Base-by-base conservation (phyloP, 2,797 vertebrate species). In the Poecile montanus region DNA sequence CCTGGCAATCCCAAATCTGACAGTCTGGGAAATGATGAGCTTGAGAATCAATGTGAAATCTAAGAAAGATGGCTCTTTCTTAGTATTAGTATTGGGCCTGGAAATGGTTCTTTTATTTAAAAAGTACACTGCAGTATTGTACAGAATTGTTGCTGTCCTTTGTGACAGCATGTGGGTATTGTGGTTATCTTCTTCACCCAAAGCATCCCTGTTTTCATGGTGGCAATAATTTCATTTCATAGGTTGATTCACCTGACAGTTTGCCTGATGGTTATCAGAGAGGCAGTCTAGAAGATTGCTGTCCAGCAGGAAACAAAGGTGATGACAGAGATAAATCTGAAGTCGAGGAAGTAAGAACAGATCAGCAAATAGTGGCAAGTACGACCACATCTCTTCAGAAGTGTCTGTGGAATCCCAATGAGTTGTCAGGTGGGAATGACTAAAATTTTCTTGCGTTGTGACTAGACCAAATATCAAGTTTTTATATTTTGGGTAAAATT, bases 221-320 rank as follows among this genome's bases (percentile, higher is more conserved):
- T 71, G 74, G 23, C 58, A 79, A 51, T 66, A 44, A 83, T 90
- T 88, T 89, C 21, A 81, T 96, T 91, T 93, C 68, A 40, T 73
- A 98, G 98, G 67, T 96, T 92, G 96, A 93, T 58, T 90, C 71
- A 66, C 38, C 53, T 58, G 27, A 74, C 66, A 91, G 30, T 75
- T 85, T 96, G 83, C 65, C 79, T 85, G 91, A 42, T 92, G 75
- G 40, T 90, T 71, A 9, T 48, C 91, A 92, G 87, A 93, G 89
- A 56, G 48, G 40, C 45, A 56, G 65, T 34, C 61, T 68, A 60
- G 82, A 94, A 67, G 74, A 57, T n/a, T 83, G 54, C 51, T 88
- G 44, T 77, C 13, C 47, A 68, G 81, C 94, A 70, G 92, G 83
- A 88, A 34, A 57, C 38, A 73, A 29, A 83, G n/a, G 32, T 61